A percentile compares a stretch with the other conserved stretches of the same genome.
These are phyloP conservation scores for Operophtera brumata DNA, from an alignment of 2,888 invertebrate species.

Conservation along the genomic window DNA sequence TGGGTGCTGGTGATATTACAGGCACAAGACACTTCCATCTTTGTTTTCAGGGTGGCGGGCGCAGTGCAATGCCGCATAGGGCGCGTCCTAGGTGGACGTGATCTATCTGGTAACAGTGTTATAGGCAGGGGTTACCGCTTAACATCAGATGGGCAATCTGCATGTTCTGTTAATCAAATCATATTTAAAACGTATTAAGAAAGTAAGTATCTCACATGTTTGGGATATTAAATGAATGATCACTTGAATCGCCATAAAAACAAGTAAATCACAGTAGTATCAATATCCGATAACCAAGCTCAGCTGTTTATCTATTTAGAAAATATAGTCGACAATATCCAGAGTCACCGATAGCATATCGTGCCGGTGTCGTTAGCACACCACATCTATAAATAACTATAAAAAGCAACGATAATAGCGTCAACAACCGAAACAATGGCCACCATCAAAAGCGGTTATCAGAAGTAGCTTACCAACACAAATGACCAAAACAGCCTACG, in stretches of 20 bases:
- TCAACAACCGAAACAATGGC: constrained; percentile 37
- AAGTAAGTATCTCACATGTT: not conserved
- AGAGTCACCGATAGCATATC: constrained; percentile 32
- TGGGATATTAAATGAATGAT: too few species aligned
- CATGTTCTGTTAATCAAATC: too few species aligned
- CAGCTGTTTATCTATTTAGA: constrained; percentile 11
- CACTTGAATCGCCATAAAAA: too few species aligned
- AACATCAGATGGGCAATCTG: too few species aligned
- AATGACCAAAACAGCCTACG: not conserved
- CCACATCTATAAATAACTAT: constrained; percentile 32
- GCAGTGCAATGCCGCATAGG: too few species aligned
- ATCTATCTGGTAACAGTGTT: too few species aligned
- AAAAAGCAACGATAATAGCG: constrained; percentile 36
- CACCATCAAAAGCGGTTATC: constrained; percentile 20
- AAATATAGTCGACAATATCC: constrained; percentile 10
- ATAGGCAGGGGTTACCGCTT: too few species aligned
- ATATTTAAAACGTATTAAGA: too few species aligned
- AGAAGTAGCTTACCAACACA: constrained; percentile 8
- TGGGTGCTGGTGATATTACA: too few species aligned
- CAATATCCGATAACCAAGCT: not conserved
- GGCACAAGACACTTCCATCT: too few species aligned
- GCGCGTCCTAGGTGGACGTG: too few species aligned
- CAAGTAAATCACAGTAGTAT: not conserved
- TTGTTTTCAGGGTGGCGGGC: too few species aligned
- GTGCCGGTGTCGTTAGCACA: constrained; percentile 31